Evolutionary conservation across 2,888 invertebrate species (phyloP), one percentile per base, ranked within the genome.

Genomic region (Smittia sp.): DNA sequence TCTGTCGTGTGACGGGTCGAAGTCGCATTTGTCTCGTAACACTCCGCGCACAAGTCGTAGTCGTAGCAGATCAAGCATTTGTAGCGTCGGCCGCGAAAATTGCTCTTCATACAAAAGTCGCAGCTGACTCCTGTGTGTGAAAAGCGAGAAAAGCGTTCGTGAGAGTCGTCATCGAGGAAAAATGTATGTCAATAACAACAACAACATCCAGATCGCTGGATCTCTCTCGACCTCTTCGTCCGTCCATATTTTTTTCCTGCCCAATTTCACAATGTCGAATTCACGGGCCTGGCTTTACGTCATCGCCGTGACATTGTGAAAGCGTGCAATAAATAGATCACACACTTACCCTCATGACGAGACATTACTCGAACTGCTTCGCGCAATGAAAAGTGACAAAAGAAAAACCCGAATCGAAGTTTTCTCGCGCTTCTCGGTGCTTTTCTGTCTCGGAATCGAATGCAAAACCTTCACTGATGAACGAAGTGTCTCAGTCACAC

Each of bases 21-120:
- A 76, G 92, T 93, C 77, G 93, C 93, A 79, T 94, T 94, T 79
- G 90, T 90, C 83, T 98, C 96, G 84, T 94, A 97, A 84, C 98
- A 98, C 79, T 91, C 89, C 79, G 96, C 93, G 86, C 98, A 99
- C 80, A 99, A 87, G 86, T 99, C 98, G 86, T 97, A 99, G 86
- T 99, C 98, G 85, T 95, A 97, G 86, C 98, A 99, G 80, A 97
- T 91, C 83, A 99, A 89, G 87, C 98, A 99, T 88, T 99, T 99
- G 86, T 96, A 99, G 80, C 98, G 90, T 83, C 95, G 91, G 80
- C 98, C 98, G 84, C 93, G 89, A 84, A 98, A 98, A 85, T 98
- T 97, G 83, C 93, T 94, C 87, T 95, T 96, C 84, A 96, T 88
- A 89, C 98, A 98, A 81, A 96, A 94, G 90, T 98, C 98, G 89